Percentiles rank a stretch among this genome's conserved stretches.
phyloP scores from a whole-genome alignment of 2,797 vertebrate species.

The Pseudochirops cupreus region DNA sequence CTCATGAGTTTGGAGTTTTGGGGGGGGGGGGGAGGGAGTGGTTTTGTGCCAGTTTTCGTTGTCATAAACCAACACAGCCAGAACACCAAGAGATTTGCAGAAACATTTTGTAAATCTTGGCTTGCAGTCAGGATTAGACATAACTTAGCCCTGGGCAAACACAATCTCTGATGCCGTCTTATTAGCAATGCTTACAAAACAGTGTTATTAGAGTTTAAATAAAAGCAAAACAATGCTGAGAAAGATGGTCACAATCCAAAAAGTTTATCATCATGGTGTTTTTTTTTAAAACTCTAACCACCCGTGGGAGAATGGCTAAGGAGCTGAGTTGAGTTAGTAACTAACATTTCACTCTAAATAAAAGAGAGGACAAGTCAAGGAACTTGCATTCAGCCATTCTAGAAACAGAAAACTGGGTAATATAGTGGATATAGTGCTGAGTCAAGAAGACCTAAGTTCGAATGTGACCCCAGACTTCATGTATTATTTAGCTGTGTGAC shows the following conservation, averaged over 20 bases:
- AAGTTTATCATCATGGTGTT: constrained; percentile 37
- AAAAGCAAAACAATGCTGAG: neutral
- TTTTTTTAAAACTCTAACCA: constrained; percentile 11
- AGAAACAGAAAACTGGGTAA: neutral
- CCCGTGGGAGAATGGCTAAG: constrained; percentile 6
- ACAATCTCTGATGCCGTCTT: constrained; percentile 10
- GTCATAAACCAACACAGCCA: constrained; percentile 23
- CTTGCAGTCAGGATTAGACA: constrained; percentile 48
- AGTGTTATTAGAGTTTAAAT: neutral
- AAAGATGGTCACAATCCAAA: constrained; percentile 29
- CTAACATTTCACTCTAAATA: constrained; percentile 42
- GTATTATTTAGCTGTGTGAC: neutral
- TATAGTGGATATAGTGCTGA: no score
- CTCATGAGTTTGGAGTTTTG: neutral
- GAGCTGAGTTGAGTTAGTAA: constrained; percentile 17
- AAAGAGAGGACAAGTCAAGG: neutral
- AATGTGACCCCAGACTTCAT: neutral
- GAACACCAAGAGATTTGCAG: constrained; percentile 34
- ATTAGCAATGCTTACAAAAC: constrained; percentile 5
- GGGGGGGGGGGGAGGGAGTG: no score
- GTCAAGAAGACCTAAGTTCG: neutral
- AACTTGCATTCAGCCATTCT: neutral
- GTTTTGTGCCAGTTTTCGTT: neutral
- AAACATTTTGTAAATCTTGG: constrained; percentile 50
- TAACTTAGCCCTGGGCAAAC: constrained; percentile 6